These are phyloP conservation scores for Papilio xuthus DNA, from an alignment of 1,140 invertebrate genomes.

Conservation along the genomic window DNA sequence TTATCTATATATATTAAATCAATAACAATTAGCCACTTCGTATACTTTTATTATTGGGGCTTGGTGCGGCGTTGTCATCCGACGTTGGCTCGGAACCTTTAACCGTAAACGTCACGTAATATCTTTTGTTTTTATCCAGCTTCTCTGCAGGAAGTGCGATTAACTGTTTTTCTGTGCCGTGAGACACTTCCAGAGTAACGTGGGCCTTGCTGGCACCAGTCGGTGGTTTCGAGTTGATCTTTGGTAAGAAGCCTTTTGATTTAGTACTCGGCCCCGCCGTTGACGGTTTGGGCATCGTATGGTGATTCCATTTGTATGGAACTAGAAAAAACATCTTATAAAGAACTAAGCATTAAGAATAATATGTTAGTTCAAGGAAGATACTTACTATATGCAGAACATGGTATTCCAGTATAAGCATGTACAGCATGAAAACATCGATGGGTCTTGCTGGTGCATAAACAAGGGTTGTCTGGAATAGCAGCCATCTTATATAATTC, in stretches of 20 bases:
- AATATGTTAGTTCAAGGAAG: neutral
- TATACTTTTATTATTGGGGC: conserved; percentile 54
- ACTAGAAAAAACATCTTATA: conserved; percentile 79
- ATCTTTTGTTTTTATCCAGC: conserved; percentile 92
- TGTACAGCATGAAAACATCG: conserved; percentile 94
- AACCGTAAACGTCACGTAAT: conserved; percentile 94
- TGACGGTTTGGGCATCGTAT: conserved; percentile 86
- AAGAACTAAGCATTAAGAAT: neutral
- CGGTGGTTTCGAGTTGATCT: conserved; percentile 81
- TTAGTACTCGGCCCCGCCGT: conserved; percentile 65
- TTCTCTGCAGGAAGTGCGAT: conserved; percentile 92
- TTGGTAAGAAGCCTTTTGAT: conserved; percentile 82
- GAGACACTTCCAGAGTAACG: conserved; percentile 89
- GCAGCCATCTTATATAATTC: conserved; percentile 78
- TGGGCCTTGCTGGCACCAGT: conserved; percentile 71
- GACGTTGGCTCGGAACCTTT: conserved; percentile 84
- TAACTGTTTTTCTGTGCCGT: conserved; percentile 90
- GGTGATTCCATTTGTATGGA: conserved; percentile 86
- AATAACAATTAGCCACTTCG: conserved; percentile 52
- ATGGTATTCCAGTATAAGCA: conserved; percentile 94
- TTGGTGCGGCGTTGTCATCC: conserved; percentile 69
- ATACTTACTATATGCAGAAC: conserved; percentile 90
- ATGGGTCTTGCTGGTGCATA: conserved; percentile 92
- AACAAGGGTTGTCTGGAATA: conserved; percentile 83
- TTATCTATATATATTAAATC: neutral